Evolutionary conservation across 2,888 invertebrate genomes (phyloP).

Genomic region (Pyrocoelia pectoralis): DNA sequence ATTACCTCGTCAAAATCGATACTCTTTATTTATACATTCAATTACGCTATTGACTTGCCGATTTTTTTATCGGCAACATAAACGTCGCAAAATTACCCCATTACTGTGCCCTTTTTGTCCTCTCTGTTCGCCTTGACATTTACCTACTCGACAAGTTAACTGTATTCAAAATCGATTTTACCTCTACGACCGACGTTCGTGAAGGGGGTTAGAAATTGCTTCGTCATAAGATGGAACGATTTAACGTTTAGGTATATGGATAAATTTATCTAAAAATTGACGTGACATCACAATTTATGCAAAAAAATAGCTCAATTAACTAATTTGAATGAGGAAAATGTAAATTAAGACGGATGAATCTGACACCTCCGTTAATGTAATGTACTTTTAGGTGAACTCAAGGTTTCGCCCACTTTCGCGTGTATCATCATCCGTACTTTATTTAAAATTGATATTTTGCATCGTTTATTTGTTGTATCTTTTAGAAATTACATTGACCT

Average conservation of each 20-base stretch:
- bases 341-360: not conserved
- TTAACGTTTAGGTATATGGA: not conserved
- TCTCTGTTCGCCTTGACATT: not conserved
- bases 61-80: not conserved
- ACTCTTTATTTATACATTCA: not conserved
- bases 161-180: not conserved
- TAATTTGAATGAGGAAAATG: not conserved
- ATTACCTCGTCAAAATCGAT: no score
- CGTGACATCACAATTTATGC: not conserved
- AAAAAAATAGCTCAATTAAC: not conserved
- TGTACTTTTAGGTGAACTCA: not conserved
- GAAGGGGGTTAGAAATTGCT: not conserved
- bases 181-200: no score
- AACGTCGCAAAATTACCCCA: not conserved
- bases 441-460: not conserved
- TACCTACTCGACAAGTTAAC: no score
- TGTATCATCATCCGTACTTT: not conserved
- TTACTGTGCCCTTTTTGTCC: not conserved
- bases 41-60: not conserved
- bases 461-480: not conserved
- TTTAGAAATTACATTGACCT: constrained; percentile 2
- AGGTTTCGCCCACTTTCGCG: not conserved
- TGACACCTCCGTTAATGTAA: not conserved
- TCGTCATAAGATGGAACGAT: not conserved
- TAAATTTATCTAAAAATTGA: not conserved